Percentiles rank a stretch among this genome's conserved stretches.
These are phyloP conservation scores for Chaetophractus vellerosus DNA, from an alignment of 2,797 vertebrate genomes.

Conservation along the genomic window DNA sequence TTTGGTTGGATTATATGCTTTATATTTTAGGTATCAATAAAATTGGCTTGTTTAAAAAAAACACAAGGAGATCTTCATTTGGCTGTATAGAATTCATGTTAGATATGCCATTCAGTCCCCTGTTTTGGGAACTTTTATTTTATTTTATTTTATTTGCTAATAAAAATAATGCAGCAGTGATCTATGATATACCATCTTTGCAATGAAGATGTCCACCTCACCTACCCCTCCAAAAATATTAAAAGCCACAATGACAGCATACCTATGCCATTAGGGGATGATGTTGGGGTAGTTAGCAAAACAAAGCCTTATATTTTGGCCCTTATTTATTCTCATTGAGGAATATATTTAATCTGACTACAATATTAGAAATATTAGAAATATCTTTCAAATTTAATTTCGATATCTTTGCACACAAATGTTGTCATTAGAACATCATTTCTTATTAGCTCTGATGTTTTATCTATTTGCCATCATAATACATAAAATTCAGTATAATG, in stretches of 20 bases:
- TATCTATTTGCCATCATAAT: neutral
- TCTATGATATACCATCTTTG: constrained; percentile 7
- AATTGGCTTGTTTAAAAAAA: too few relatives aligned
- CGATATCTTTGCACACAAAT: neutral
- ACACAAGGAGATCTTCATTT: neutral
- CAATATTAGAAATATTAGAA: constrained; percentile 52
- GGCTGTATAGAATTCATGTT: neutral
- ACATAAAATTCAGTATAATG: neutral
- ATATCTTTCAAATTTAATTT: constrained; percentile 53
- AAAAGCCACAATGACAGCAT: neutral
- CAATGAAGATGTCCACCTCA: neutral
- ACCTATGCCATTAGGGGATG: neutral
- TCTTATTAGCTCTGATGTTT: constrained; percentile 3
- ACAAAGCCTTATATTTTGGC: neutral
- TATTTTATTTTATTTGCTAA: constrained; percentile 43
- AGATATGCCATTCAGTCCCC: neutral
- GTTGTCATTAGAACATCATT: constrained; percentile 25
- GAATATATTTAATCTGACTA: neutral
- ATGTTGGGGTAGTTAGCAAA: neutral
- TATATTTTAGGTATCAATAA: too few relatives aligned
- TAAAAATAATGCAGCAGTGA: neutral
- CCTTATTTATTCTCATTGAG: neutral
- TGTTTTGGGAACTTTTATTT: constrained; percentile 13
- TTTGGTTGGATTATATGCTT: too few relatives aligned
- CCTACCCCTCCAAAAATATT: neutral